phyloP scores from a whole-genome alignment of 1,140 invertebrate species.

The Streblospio benedicti region DNA sequence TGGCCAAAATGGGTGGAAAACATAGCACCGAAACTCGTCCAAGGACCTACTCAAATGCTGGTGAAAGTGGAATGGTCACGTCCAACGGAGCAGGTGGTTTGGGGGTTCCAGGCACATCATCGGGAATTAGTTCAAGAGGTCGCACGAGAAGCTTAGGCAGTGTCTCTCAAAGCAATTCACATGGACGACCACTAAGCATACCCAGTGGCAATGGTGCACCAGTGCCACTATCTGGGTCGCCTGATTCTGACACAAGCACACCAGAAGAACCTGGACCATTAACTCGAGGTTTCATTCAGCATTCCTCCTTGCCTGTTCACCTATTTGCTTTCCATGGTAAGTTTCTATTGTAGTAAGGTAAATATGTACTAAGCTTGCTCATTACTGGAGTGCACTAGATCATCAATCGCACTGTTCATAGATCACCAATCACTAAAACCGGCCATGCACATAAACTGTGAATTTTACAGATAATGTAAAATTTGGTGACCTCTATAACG shows the following conservation, averaged over 20 bases:
- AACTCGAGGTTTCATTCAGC: neutral
- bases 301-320: neutral
- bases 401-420: no score
- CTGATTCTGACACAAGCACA: neutral
- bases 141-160: neutral
- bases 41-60: neutral
- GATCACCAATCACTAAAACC: no score
- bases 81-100: neutral
- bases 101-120: neutral
- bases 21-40: neutral
- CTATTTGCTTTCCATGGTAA: neutral
- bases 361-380: no score
- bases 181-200: constrained; percentile 1
- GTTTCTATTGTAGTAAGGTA: neutral
- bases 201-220: neutral
- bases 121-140: neutral
- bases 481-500: no score
- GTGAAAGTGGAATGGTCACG: neutral
- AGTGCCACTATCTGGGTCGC: neutral
- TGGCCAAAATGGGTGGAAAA: constrained; percentile 5
- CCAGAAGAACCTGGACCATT: neutral
- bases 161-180: neutral
- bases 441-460: no score
- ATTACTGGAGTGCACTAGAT: no score
- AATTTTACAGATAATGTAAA: no score